Evolutionary conservation across 2,797 vertebrate species (phyloP).

Genomic region (Pseudochaenichthys georgianus): DNA sequence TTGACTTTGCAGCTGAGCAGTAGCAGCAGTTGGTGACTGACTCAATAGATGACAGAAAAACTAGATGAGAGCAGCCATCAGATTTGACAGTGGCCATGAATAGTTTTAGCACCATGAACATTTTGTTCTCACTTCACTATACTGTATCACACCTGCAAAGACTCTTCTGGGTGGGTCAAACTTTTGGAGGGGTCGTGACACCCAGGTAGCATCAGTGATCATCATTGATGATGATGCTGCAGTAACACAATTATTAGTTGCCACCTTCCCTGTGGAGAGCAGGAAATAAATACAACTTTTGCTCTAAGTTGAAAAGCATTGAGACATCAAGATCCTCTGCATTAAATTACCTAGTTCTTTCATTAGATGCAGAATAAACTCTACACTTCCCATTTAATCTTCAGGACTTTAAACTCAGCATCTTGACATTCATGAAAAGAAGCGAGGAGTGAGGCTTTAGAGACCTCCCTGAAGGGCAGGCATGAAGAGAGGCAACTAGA

Average conservation of each 20-base stretch:
- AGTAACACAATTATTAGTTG: constrained; percentile 46
- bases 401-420: constrained; percentile 83
- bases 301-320: constrained; percentile 58
- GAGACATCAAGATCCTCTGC: constrained; percentile 73
- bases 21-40: constrained; percentile 26
- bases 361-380: constrained; percentile 82
- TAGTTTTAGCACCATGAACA: constrained; percentile 36
- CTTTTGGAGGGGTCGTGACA: constrained; percentile 25
- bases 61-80: constrained; percentile 44
- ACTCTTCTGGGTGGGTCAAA: constrained; percentile 17
- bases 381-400: constrained; percentile 84
- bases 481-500: constrained; percentile 78
- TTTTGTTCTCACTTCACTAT: constrained; percentile 11
- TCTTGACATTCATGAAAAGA: constrained; percentile 88
- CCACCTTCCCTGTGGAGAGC: constrained; percentile 25
- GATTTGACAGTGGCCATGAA: constrained; percentile 35
- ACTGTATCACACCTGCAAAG: constrained; percentile 25
- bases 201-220: constrained; percentile 23
- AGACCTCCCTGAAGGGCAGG: constrained; percentile 83
- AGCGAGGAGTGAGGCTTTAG: constrained; percentile 80
- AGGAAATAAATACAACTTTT: constrained; percentile 43
- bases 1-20: constrained; percentile 30
- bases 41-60: constrained; percentile 36
- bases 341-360: constrained; percentile 83
- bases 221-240: constrained; percentile 35